Base-by-base conservation (phyloP, 30 jellyfish, hydroid and myxozoan species). In the Clytia hemisphaerica region DNA sequence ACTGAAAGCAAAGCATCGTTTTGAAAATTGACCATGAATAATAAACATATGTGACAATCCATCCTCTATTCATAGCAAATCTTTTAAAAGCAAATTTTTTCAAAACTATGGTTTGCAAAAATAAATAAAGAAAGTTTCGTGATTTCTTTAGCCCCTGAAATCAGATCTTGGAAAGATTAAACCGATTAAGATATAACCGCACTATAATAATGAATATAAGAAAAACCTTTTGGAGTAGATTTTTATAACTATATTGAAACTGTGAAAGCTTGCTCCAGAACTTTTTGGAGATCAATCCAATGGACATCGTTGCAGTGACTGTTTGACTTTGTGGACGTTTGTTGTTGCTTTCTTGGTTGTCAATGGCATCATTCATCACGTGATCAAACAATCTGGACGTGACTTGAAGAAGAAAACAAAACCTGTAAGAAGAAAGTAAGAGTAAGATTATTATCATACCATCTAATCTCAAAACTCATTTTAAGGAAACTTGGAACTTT, bases 251-350 rank as follows among this genome's bases (percentile, higher is more conserved):
- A 24, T 42, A 31, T 16, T 68, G 51, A 31, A 78, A 32, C 26
- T 85, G 93, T 4, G 61, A 78, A 31, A 81, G 61, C 50, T 79
- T 87, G 63, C 60, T 69, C 94, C 94, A 78, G 59, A 76, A 87
- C 36, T 73, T 80, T 59, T 80, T 87, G 12, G 88, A 85, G 14
- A 77, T 62, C 37, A 87, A 69, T 21, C 97, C 97, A 22, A 87
- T 61, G 22, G 97, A 87, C 84, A 87, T 79, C 7, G 94, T 46
- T 19, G 94, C 72, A 4, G 93, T 85, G 19, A 45, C 65, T 21
- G 79, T 72, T 45, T 71, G 25, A 68, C 88, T 87, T 48, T 63
- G 55, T 44, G 83, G 82, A 15, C 87, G 40, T 4, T 92, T 59
- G 5, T 42, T 28, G 2, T 68, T 46, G 2, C 21, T 10, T 29